Percentiles rank a stretch among this genome's conserved stretches.
Conservation (phyloP, 2,797 vertebrate genomes). For the Lacerta bilineata region DNA sequence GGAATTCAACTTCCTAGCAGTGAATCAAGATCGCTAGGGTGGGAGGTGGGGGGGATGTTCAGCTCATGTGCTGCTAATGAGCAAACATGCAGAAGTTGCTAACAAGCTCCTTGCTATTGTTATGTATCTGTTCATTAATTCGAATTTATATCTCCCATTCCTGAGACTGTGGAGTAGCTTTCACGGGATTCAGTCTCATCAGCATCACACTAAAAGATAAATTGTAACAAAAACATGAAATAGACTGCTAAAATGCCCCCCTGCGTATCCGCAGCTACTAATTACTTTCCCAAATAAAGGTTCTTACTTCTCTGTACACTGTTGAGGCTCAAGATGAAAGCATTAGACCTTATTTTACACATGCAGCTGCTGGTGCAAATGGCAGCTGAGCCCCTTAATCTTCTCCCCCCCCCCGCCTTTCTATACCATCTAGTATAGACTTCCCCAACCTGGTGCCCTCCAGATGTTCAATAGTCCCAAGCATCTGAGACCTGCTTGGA, state of each 20-base stretch:
- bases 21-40: conserved; percentile 14
- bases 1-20: conserved; percentile 6
- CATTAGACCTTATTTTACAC: no score
- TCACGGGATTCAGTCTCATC: not conserved
- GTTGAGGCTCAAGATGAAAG: not conserved
- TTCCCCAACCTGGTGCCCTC: no score
- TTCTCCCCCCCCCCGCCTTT: not conserved
- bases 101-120: conserved; percentile 23
- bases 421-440: not conserved
- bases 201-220: conserved; percentile 10
- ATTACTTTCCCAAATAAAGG: conserved; percentile 3
- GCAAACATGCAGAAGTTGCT: conserved; percentile 29
- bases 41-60: not conserved
- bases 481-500: no score
- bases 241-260: not conserved
- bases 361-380: not conserved
- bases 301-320: not conserved
- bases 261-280: not conserved
- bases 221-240: not conserved
- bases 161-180: not conserved
- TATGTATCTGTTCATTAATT: conserved; percentile 33
- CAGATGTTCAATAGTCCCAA: no score
- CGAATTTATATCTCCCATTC: conserved; percentile 17
- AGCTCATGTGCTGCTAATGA: conserved; percentile 29
- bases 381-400: not conserved